These are phyloP conservation scores for Syngnathus scovelli DNA, from an alignment of 2,113 vertebrate genomes.

Conservation along the genomic window DNA sequence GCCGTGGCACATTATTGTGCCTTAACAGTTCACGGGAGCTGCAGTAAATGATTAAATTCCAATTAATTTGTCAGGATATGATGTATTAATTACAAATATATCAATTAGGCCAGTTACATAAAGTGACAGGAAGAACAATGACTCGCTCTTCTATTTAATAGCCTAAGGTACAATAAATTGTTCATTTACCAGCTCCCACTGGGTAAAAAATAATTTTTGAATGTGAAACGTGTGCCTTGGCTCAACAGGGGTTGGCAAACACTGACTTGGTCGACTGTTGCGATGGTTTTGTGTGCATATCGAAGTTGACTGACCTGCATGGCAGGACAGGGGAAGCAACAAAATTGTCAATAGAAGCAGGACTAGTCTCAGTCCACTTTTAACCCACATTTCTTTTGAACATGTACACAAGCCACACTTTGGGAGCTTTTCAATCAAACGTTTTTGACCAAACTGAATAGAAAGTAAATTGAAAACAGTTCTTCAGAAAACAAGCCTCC, in stretches of 20 bases:
- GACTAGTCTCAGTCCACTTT: slow-evolving; percentile 39
- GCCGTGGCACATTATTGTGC: background rate
- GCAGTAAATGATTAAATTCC: background rate
- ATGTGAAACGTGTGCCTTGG: background rate
- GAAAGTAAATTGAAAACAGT: slow-evolving; percentile 37
- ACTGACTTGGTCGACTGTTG: slow-evolving; percentile 51
- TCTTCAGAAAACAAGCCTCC: slow-evolving; percentile 17
- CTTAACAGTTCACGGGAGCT: background rate
- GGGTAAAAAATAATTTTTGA: background rate
- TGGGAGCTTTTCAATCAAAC: background rate
- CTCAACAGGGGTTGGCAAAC: slow-evolving; percentile 18
- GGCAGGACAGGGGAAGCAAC: slow-evolving; percentile 64
- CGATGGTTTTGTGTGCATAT: slow-evolving; percentile 63
- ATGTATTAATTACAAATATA: background rate
- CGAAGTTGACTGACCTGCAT: slow-evolving; percentile 59
- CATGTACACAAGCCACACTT: slow-evolving; percentile 1
- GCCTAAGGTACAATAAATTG: background rate
- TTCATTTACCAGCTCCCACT: too few species aligned
- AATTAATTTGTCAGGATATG: background rate
- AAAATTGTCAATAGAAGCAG: slow-evolving; percentile 33
- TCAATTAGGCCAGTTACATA: background rate
- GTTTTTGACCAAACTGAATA: slow-evolving; percentile 19
- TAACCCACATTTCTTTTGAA: slow-evolving; percentile 23
- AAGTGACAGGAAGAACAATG: background rate
- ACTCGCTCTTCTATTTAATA: background rate